Evolutionary conservation across 1,140 invertebrate species (phyloP).

Genomic region (Heliothis virescens): DNA sequence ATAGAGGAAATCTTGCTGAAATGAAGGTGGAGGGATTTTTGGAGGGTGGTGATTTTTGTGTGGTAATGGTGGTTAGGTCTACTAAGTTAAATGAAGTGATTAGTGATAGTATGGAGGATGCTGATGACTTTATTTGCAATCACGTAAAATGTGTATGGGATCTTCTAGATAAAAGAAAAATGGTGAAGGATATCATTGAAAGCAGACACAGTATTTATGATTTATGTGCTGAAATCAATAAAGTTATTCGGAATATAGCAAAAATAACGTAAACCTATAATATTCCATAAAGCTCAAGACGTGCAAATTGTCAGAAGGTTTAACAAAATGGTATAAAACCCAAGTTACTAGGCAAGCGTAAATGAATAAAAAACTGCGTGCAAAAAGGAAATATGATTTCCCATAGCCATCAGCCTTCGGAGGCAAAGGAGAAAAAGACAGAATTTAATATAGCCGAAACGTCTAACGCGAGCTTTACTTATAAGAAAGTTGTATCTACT

Average conservation of each 20-base stretch:
- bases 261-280: too few relatives aligned
- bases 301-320: neutral
- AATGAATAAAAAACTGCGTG: constrained; percentile 4
- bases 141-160: too few relatives aligned
- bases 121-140: neutral
- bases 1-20: constrained; percentile 25
- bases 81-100: neutral
- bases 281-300: too few relatives aligned
- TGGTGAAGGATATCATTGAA: too few relatives aligned
- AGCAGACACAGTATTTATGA: too few relatives aligned
- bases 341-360: neutral
- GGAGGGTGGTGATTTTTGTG: neutral
- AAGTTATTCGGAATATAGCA: too few relatives aligned
- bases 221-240: too few relatives aligned
- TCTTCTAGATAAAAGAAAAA: too few relatives aligned
- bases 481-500: constrained; percentile 81
- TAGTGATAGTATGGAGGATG: neutral
- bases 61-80: neutral
- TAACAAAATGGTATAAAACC: neutral
- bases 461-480: constrained; percentile 68
- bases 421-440: constrained; percentile 75
- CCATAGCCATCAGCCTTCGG: constrained; percentile 68
- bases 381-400: constrained; percentile 73
- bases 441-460: constrained; percentile 83
- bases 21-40: neutral